Evolutionary conservation across 2,888 invertebrate genomes (phyloP).

Genomic region (Apantesis nais): DNA sequence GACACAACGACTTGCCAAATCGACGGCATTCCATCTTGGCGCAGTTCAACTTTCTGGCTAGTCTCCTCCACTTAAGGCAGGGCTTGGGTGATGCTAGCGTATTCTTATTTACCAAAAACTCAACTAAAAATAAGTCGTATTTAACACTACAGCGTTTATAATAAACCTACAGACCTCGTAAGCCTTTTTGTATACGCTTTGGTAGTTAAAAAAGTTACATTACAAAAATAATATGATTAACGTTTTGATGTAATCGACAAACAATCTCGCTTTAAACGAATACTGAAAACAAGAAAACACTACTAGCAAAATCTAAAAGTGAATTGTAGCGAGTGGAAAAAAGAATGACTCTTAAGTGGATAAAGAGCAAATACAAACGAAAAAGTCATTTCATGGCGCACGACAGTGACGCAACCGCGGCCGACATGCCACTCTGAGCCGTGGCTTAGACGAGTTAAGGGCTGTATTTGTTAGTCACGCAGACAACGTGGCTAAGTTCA

Average conservation of each 20-base stretch:
- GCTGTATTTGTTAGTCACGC: constrained; percentile 62
- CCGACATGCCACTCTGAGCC: constrained; percentile 56
- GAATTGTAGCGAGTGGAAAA: constrained; percentile 84
- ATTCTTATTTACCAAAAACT: not conserved
- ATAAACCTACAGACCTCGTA: not conserved
- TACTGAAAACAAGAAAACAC: constrained; percentile 61
- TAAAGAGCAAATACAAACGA: constrained; percentile 85
- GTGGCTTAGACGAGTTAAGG: constrained; percentile 59
- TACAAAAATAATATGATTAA: not conserved
- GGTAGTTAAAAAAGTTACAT: no score
- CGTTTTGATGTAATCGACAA: not conserved
- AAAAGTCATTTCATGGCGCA: constrained; percentile 84
- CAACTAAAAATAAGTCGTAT: not conserved
- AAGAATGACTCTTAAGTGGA: constrained; percentile 84
- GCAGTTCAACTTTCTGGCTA: constrained; percentile 73
- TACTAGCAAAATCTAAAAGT: constrained; percentile 80
- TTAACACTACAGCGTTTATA: not conserved
- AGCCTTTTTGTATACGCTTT: no score
- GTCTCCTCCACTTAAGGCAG: constrained; percentile 67
- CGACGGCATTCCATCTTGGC: constrained; percentile 72
- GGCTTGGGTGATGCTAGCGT: constrained; percentile 61
- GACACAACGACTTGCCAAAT: constrained; percentile 76
- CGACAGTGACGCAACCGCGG: constrained; percentile 70
- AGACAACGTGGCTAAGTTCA: constrained; percentile 81
- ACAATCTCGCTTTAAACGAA: constrained; percentile 64